Evolutionary conservation across 2,113 vertebrate species (phyloP), one percentile per base, ranked within the genome.

Genomic region (Mionectes macconnelli): DNA sequence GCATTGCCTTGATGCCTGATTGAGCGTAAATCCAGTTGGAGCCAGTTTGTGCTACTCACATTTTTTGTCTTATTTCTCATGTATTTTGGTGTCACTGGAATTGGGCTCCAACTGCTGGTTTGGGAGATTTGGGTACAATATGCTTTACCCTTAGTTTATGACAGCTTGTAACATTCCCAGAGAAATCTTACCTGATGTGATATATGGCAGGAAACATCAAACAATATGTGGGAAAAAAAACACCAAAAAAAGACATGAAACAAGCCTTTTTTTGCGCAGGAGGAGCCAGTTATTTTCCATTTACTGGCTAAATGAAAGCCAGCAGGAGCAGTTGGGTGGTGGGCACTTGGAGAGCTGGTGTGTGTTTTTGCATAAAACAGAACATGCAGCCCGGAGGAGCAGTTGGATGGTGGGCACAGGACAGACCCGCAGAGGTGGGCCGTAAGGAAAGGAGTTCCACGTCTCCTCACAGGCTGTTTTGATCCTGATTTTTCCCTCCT

Each of bases 391-490:
- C 79, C 66, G 83, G 50, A 25, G 12, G 21, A 83, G 76, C 93
- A 89, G 89, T 22, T 92, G 91, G 91, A 2, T 69, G 80, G 89
- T 89, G 91, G 93, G 94, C 94, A 87, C 68, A 16, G 9, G 25
- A 10, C 64, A 47, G 85, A 64, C 74, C 91, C 90, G 93, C 87
- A 35, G 89, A 44, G 91, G 52, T 84, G 64, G 69, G 76, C 20
- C 18, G 28, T 40, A 21, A 63, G 60, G 37, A 40, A 40, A 30
- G 37, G 37, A 63, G 60, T 63, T 72, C 56, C 21, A 0, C 0
- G 0, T 50, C 81, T 78, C 50, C 27, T 44, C 66, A 56, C 25
- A 14, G 75, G 23, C 75, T 84, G n/a, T 3, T 55, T 5, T 27
- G 37, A 21, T n/a, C 47, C 64, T 47, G 50, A 35, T 49, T 42